A percentile compares a stretch with the other conserved stretches of the same genome.
Conservation (phyloP, 1,140 invertebrate genomes). For the Carcinoscorpius rotundicauda region DNA sequence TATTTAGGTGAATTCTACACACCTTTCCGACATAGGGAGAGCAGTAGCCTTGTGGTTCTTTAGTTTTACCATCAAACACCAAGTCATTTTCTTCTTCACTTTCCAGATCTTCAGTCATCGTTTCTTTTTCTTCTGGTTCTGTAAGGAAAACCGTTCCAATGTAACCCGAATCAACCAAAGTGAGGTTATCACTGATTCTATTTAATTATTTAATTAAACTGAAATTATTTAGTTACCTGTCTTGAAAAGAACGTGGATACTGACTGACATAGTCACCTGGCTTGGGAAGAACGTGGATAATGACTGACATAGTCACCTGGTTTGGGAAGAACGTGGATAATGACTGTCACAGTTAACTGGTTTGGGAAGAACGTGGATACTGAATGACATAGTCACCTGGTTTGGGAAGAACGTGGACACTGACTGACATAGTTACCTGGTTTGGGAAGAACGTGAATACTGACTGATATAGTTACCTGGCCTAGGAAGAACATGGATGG, state of each 20-base stretch:
- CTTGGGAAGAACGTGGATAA: neutral
- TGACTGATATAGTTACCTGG: conserved; percentile 7
- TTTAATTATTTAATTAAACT: neutral
- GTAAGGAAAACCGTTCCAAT: neutral
- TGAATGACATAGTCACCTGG: neutral
- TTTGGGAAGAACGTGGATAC: neutral
- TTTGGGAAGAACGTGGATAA: too few species aligned
- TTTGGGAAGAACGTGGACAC: neutral
- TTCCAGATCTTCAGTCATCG: neutral
- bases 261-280: neutral
- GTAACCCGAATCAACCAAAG: neutral
- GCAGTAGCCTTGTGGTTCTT: conserved; percentile 49
- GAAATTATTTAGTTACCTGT: neutral
- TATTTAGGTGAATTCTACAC: conserved; percentile 62
- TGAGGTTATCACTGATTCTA: neutral
- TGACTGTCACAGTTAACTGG: neutral
- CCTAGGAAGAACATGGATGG: conserved; percentile 17
- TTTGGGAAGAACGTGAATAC: too few species aligned
- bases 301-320: neutral
- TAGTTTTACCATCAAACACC: too few species aligned
- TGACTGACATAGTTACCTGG: neutral
- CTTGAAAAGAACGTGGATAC: neutral
- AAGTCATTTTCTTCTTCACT: neutral
- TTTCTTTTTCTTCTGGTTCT: neutral
- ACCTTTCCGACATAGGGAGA: conserved; percentile 74